phyloP scores from a whole-genome alignment of 2,888 invertebrate species.

The Lamproptera curius region DNA sequence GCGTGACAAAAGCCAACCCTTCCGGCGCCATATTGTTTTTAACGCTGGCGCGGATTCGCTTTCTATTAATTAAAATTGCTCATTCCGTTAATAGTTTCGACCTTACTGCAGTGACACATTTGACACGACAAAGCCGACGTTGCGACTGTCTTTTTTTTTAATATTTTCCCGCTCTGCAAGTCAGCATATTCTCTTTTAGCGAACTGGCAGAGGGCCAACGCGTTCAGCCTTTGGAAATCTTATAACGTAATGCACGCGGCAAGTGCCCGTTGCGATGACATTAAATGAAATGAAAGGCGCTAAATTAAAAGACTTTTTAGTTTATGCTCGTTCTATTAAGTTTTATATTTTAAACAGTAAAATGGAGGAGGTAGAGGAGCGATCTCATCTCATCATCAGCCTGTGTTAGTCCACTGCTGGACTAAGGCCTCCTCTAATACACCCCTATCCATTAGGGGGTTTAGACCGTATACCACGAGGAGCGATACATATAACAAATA shows the following conservation, averaged over 20 bases:
- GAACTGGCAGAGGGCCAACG: slow-evolving; percentile 10
- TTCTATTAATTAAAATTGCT: slow-evolving; percentile 20
- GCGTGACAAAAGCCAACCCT: slow-evolving; percentile 32
- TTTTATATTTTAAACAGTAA: no score
- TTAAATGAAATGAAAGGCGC: not conserved
- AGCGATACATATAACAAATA: no score
- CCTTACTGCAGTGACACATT: slow-evolving; percentile 16
- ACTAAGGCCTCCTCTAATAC: no score
- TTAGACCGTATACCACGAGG: no score
- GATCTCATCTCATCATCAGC: no score
- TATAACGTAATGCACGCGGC: slow-evolving; percentile 9
- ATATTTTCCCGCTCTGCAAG: not conserved
- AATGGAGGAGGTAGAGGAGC: no score
- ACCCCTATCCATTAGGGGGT: no score
- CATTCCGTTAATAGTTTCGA: slow-evolving; percentile 20
- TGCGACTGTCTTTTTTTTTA: slow-evolving; percentile 3
- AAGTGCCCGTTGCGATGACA: not conserved
- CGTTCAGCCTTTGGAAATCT: slow-evolving; percentile 12
- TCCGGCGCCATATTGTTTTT: slow-evolving; percentile 21
- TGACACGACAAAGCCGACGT: slow-evolving; percentile 5
- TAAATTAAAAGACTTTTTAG: no score
- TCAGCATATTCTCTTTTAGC: slow-evolving; percentile 1
- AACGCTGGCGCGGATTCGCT: slow-evolving; percentile 14
- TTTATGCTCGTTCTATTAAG: no score
- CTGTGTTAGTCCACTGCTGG: no score